A percentile compares a stretch with the other conserved stretches of the same genome.
Conservation (phyloP, 2,888 invertebrate genomes). For the Aleiodes alternator region DNA sequence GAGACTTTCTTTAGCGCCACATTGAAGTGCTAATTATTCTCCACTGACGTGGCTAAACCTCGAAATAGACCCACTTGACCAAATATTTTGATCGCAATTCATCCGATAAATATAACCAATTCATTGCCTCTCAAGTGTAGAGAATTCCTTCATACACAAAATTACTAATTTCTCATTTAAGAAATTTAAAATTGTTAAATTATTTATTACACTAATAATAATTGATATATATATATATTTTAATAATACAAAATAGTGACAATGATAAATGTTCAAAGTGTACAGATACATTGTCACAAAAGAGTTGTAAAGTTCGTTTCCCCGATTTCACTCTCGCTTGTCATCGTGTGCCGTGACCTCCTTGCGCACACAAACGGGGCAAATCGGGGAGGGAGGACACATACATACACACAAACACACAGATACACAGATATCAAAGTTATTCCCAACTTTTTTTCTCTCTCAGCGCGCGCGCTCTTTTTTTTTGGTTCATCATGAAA, state of each 20-base stretch:
- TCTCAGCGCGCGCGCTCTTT: not conserved
- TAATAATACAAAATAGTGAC: not conserved
- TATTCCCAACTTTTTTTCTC: conserved; percentile 2
- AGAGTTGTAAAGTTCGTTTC: conserved; percentile 30
- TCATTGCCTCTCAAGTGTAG: not conserved
- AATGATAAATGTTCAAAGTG: not conserved
- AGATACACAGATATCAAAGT: not conserved
- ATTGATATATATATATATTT: no score
- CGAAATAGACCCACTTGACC: conserved; percentile 58
- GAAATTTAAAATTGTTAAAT: no score
- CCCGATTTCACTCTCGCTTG: conserved; percentile 54
- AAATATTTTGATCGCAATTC: conserved; percentile 60
- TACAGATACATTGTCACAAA: conserved; percentile 4
- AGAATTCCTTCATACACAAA: not conserved
- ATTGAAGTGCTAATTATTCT: conserved; percentile 57
- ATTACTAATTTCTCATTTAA: not conserved
- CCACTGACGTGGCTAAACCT: conserved; percentile 58
- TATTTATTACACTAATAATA: no score
- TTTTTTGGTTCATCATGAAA: conserved; percentile 16
- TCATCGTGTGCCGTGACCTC: conserved; percentile 53
- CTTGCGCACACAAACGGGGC: conserved; percentile 37
- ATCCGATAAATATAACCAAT: conserved; percentile 49
- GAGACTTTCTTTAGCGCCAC: conserved; percentile 42
- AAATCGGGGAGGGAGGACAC: not conserved
- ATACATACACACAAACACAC: no score